Evolutionary conservation across 2,113 vertebrate genomes (phyloP).

Genomic region (Lichenostomus cassidix): DNA sequence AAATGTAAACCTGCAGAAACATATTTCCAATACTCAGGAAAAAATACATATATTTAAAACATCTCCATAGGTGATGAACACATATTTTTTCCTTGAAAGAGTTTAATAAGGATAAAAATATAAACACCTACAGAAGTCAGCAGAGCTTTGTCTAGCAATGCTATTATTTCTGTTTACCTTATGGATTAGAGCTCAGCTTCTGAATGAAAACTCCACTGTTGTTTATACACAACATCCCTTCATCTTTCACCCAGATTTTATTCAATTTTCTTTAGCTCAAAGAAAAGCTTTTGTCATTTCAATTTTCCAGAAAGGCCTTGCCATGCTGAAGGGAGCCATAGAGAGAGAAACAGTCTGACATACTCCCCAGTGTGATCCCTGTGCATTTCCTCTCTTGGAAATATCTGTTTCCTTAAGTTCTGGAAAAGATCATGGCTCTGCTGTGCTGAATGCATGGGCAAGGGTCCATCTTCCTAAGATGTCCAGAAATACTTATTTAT

Average conservation of each 20-base stretch:
- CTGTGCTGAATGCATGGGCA: not conserved
- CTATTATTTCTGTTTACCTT: not conserved
- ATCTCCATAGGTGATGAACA: not conserved
- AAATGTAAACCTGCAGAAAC: not conserved
- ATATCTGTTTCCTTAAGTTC: not conserved
- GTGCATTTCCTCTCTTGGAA: not conserved
- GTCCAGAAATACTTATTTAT: not conserved
- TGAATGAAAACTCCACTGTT: not conserved
- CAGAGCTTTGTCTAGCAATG: not conserved
- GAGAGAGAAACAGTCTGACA: not conserved
- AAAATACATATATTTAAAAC: not conserved
- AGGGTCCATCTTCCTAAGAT: not conserved
- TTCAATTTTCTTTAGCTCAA: not conserved
- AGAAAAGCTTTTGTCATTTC: not conserved
- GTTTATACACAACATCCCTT: not conserved
- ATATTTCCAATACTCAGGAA: not conserved
- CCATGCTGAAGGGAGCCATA: not conserved
- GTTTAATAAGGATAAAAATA: not conserved
- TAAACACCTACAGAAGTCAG: not conserved
- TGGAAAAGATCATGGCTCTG: not conserved
- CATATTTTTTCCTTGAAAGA: not conserved
- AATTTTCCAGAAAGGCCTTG: not conserved
- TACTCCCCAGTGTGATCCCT: accelerated
- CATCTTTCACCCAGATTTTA: not conserved
- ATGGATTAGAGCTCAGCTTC: not conserved